These are phyloP conservation scores for Xanthia icteritia DNA, from an alignment of 2,888 invertebrate species.

Conservation along the genomic window DNA sequence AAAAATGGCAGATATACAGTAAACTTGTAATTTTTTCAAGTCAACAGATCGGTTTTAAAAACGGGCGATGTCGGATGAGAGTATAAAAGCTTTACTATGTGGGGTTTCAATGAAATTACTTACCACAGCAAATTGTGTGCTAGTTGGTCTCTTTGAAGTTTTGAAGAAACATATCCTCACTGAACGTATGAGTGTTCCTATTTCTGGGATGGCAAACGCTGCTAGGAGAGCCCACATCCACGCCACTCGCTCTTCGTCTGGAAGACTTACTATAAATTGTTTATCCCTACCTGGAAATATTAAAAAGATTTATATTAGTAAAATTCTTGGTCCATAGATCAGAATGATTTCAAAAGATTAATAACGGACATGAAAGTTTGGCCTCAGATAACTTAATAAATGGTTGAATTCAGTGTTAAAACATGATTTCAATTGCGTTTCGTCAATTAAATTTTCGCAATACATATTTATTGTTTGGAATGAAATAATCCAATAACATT, in stretches of 20 bases:
- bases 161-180: constrained; percentile 97
- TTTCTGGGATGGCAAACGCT: constrained; percentile 96
- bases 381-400: constrained; percentile 36
- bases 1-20: neutral
- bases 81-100: neutral
- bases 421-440: constrained; percentile 36
- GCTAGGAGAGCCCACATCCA: constrained; percentile 98
- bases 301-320: constrained; percentile 15
- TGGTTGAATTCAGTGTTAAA: constrained; percentile 18
- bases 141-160: constrained; percentile 94
- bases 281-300: constrained; percentile 94
- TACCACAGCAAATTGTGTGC: constrained; percentile 88
- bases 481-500: constrained; percentile 26
- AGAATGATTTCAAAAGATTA: constrained; percentile 36
- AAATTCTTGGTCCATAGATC: neutral
- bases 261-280: constrained; percentile 94
- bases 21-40: neutral
- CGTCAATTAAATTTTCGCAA: constrained; percentile 29
- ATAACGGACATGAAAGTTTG: constrained; percentile 27
- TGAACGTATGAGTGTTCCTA: constrained; percentile 96
- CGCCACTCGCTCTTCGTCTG: constrained; percentile 96
- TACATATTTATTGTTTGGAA: constrained; percentile 34
- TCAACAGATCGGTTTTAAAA: neutral
- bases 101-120: constrained; percentile 69
- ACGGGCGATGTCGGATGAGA: neutral